Evolutionary conservation across 2,113 vertebrate genomes (phyloP).

Genomic region (Siphamia tubifer): DNA sequence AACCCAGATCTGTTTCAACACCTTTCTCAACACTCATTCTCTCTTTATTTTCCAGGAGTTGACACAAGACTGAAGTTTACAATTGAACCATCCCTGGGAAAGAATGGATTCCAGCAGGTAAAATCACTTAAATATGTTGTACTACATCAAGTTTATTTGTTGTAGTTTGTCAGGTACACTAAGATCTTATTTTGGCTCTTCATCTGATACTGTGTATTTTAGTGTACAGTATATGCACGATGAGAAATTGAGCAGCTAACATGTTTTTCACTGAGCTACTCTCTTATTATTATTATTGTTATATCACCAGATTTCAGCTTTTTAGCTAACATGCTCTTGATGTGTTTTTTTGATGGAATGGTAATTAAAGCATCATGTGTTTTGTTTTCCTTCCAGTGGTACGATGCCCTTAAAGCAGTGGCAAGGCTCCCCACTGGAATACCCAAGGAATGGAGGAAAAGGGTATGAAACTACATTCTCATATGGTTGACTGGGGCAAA

Average conservation of each 20-base stretch:
- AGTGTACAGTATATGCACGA: too few species aligned
- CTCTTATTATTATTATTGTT: neutral
- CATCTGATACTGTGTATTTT: too few species aligned
- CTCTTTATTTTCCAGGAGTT: constrained; percentile 83
- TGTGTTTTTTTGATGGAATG: neutral
- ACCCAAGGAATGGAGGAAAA: constrained; percentile 96
- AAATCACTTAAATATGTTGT: too few species aligned
- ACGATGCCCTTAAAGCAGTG: constrained; percentile 96
- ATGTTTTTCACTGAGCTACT: too few species aligned
- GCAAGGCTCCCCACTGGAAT: constrained; percentile 93
- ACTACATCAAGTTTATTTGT: too few species aligned
- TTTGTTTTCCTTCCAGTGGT: constrained; percentile 84
- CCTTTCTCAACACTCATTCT: constrained; percentile 2
- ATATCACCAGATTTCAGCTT: too few species aligned
- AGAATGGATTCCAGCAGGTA: constrained; percentile 99
- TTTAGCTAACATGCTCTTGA: too few species aligned
- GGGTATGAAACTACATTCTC: constrained; percentile 74
- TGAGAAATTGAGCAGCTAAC: too few species aligned
- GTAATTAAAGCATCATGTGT: neutral
- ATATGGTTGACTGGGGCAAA: neutral
- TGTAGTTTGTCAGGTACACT: too few species aligned
- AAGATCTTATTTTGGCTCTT: too few species aligned
- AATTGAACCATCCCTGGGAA: constrained; percentile 93
- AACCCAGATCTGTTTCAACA: neutral
- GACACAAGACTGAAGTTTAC: constrained; percentile 98